Conservation (phyloP, 2,797 vertebrate genomes). For the Anguilla megastoma region DNA sequence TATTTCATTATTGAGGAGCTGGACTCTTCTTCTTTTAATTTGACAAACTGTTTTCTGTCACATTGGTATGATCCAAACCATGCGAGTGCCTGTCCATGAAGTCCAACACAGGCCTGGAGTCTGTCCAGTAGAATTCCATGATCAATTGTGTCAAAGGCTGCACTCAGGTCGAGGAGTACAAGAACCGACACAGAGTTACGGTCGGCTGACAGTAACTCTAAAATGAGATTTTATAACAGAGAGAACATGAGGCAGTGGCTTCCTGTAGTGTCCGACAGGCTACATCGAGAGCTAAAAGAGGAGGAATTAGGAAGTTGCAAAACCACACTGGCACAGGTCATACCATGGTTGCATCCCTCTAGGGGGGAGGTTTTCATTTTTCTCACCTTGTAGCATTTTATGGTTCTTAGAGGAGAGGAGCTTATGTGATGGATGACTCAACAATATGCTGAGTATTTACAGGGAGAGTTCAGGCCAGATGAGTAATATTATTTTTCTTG, state of each 20-base stretch:
- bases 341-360: not conserved
- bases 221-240: not conserved
- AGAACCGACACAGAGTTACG: no score
- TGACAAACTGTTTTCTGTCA: no score
- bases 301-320: not conserved
- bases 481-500: not conserved
- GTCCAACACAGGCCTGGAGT: no score
- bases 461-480: not conserved
- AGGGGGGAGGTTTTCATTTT: not conserved
- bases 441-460: not conserved
- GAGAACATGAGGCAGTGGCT: not conserved
- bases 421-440: not conserved
- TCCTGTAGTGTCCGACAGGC: not conserved
- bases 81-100: no score
- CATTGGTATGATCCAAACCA: no score
- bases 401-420: not conserved
- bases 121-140: no score
- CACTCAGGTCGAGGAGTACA: no score
- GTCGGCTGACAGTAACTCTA: no score
- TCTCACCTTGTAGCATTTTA: not conserved
- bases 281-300: not conserved
- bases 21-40: no score
- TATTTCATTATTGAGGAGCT: no score
- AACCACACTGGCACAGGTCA: not conserved
- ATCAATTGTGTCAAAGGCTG: no score